A percentile compares a stretch with the other conserved stretches of the same genome.
Evolutionary conservation across 2,797 vertebrate species (phyloP).

Genomic region (Tangara arthus): DNA sequence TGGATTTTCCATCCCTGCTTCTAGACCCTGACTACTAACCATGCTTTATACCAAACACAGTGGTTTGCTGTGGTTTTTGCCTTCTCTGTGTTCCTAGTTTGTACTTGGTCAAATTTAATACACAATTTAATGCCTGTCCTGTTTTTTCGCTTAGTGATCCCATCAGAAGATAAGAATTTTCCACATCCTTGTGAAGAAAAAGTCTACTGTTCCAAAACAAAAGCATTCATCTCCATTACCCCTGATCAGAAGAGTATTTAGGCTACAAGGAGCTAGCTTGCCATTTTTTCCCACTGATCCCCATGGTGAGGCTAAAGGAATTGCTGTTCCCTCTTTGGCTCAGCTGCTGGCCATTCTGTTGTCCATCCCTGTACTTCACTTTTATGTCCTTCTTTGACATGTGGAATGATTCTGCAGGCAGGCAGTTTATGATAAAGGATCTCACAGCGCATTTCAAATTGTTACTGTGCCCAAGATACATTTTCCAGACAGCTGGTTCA

Average conservation of each 20-base stretch:
- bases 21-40: background rate
- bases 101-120: background rate
- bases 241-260: background rate
- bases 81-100: background rate
- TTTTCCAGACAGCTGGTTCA: conserved; percentile 50
- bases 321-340: background rate
- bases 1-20: background rate
- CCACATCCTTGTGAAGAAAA: background rate
- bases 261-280: background rate
- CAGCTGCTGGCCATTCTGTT: background rate
- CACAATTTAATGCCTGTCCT: background rate
- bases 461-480: conserved; percentile 15
- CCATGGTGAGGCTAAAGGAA: background rate
- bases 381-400: background rate
- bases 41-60: background rate
- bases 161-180: background rate
- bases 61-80: background rate
- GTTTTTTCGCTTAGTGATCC: background rate
- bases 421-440: conserved; percentile 2
- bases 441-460: background rate
- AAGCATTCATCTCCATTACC: background rate
- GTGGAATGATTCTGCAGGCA: background rate
- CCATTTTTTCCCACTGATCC: background rate
- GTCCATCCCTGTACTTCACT: background rate
- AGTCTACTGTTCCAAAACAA: background rate